These are phyloP conservation scores for Aphrocallistes beatrix DNA, from an alignment of 37 sponge, comb jelly and placozoan genomes.

Conservation along the genomic window DNA sequence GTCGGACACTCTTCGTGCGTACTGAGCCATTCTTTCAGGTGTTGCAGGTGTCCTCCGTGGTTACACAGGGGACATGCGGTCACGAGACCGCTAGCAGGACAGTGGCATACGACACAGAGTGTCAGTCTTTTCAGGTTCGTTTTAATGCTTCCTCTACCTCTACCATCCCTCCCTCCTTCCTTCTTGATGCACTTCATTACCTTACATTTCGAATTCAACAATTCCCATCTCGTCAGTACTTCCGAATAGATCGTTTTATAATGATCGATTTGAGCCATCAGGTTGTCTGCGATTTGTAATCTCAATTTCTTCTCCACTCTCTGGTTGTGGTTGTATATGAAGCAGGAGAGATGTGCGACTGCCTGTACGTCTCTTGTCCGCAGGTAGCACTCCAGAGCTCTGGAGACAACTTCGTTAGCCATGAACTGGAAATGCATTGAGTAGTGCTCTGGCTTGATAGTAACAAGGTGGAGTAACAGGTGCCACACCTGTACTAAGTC, in stretches of 20 bases:
- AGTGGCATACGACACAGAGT: not conserved
- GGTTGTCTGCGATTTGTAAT: not conserved
- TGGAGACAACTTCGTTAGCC: not conserved
- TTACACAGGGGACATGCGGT: not conserved
- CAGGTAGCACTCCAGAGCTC: not conserved
- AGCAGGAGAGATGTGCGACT: not conserved
- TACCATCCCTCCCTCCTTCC: not conserved
- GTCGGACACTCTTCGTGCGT: not conserved
- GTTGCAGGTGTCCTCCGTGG: conserved; percentile 1
- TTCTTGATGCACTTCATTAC: not conserved
- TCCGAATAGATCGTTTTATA: not conserved
- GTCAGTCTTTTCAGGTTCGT: not conserved
- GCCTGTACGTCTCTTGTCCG: not conserved
- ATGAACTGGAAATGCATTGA: not conserved
- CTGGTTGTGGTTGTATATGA: not conserved
- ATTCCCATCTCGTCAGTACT: not conserved
- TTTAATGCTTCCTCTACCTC: not conserved
- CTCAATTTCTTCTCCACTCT: not conserved
- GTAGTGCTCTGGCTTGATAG: not conserved
- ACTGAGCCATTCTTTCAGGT: not conserved
- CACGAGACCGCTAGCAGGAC: not conserved
- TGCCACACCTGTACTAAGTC: conserved; percentile 11
- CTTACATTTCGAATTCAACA: not conserved
- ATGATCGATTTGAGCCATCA: not conserved
- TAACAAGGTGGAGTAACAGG: not conserved